These are phyloP conservation scores for Propithecus coquereli DNA, from an alignment of 2,113 vertebrate genomes.

Conservation along the genomic window DNA sequence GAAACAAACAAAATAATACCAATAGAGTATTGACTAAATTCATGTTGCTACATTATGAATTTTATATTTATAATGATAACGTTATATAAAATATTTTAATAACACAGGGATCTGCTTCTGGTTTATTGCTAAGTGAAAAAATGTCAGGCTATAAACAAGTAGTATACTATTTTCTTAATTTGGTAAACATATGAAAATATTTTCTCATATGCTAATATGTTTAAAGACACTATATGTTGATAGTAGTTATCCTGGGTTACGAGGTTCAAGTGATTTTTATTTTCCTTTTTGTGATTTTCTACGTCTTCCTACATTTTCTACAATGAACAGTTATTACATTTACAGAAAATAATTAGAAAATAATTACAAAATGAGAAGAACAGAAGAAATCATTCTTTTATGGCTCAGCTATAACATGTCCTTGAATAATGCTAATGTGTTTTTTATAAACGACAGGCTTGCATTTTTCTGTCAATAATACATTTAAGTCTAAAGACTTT, in stretches of 20 bases:
- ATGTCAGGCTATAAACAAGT: background rate
- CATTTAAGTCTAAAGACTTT: slow-evolving; percentile 26
- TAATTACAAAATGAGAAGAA: slow-evolving; percentile 4
- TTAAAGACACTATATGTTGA: background rate
- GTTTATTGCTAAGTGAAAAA: background rate
- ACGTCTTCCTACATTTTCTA: background rate
- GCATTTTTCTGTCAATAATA: slow-evolving; percentile 39
- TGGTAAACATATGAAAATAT: background rate
- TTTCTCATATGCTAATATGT: background rate
- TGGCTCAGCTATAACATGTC: background rate
- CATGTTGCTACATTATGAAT: background rate
- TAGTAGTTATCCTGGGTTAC: background rate
- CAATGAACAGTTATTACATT: background rate
- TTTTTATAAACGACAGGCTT: slow-evolving; percentile 15
- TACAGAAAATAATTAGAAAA: slow-evolving; percentile 15
- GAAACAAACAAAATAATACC: background rate
- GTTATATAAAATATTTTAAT: slow-evolving; percentile 17
- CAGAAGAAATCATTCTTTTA: background rate
- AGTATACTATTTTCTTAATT: background rate
- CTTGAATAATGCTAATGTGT: background rate
- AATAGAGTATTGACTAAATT: background rate
- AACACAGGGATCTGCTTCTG: background rate
- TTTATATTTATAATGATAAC: background rate
- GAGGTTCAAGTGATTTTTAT: background rate
- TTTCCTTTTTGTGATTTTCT: background rate